Evolutionary conservation across 1,140 invertebrate genomes (phyloP).

Genomic region (Calliphora vicina): DNA sequence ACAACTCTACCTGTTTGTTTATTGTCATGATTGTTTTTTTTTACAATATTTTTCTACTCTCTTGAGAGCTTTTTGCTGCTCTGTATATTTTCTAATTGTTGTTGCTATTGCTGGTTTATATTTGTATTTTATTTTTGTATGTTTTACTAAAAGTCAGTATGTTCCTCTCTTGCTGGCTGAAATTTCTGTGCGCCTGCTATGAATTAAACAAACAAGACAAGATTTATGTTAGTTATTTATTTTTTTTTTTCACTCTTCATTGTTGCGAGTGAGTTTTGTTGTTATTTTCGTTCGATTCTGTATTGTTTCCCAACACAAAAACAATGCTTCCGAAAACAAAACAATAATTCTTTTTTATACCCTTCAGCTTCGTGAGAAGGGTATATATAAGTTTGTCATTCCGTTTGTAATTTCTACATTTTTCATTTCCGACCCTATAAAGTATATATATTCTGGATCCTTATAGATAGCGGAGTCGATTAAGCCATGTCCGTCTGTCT

Average conservation of each 20-base stretch:
- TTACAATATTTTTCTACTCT: not conserved
- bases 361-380: too few relatives aligned
- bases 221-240: constrained; percentile 29
- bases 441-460: too few relatives aligned
- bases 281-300: not conserved
- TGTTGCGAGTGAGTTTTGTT: not conserved
- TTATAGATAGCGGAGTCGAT: too few relatives aligned
- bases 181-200: constrained; percentile 20
- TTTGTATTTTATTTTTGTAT: too few relatives aligned
- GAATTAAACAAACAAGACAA: constrained; percentile 34
- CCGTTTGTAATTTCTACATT: too few relatives aligned
- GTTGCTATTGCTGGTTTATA: not conserved
- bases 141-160: not conserved
- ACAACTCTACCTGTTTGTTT: too few relatives aligned
- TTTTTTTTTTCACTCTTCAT: constrained; percentile 10
- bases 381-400: too few relatives aligned
- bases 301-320: not conserved
- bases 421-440: too few relatives aligned
- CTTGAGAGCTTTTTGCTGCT: not conserved
- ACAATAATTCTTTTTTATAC: not conserved
- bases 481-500: too few relatives aligned
- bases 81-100: not conserved
- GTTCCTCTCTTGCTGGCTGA: not conserved
- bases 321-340: constrained; percentile 18
- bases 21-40: not conserved